phyloP scores from a whole-genome alignment of 1,140 invertebrate genomes.

The Cotesia chilonis region DNA sequence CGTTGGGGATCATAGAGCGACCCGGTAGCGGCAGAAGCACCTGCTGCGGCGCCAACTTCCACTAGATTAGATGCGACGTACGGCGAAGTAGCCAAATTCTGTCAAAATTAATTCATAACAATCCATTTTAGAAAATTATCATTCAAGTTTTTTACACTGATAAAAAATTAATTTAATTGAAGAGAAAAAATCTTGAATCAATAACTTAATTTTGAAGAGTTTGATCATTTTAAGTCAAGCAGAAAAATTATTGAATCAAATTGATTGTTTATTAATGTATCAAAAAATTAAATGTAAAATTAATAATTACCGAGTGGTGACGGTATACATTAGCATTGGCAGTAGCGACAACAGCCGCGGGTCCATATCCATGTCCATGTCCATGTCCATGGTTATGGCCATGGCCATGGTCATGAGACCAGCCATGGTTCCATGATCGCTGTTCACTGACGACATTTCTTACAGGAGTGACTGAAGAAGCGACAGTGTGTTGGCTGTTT shows the following conservation, averaged over 20 bases:
- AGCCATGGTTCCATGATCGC: neutral
- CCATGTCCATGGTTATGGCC: slow-evolving; percentile 20
- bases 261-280: too few relatives aligned
- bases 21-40: slow-evolving; percentile 31
- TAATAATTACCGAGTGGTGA: slow-evolving; percentile 36
- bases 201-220: too few relatives aligned
- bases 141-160: neutral
- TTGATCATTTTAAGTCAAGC: too few relatives aligned
- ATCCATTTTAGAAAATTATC: neutral
- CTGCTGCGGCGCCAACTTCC: slow-evolving; percentile 22
- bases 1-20: slow-evolving; percentile 42
- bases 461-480: neutral
- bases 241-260: too few relatives aligned
- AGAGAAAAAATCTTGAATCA: too few relatives aligned
- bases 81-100: slow-evolving; percentile 34
- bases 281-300: neutral
- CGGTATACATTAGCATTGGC: slow-evolving; percentile 34
- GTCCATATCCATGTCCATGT: slow-evolving; percentile 32
- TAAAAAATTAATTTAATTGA: slow-evolving; percentile 31
- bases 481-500: slow-evolving; percentile 42
- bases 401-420: neutral
- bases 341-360: slow-evolving; percentile 6
- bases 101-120: slow-evolving; percentile 8
- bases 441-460: slow-evolving; percentile 5
- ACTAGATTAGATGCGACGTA: slow-evolving; percentile 27